These are phyloP conservation scores for Rhinolophus ferrumequinum DNA, from an alignment of 2,113 vertebrate species.

Conservation along the genomic window DNA sequence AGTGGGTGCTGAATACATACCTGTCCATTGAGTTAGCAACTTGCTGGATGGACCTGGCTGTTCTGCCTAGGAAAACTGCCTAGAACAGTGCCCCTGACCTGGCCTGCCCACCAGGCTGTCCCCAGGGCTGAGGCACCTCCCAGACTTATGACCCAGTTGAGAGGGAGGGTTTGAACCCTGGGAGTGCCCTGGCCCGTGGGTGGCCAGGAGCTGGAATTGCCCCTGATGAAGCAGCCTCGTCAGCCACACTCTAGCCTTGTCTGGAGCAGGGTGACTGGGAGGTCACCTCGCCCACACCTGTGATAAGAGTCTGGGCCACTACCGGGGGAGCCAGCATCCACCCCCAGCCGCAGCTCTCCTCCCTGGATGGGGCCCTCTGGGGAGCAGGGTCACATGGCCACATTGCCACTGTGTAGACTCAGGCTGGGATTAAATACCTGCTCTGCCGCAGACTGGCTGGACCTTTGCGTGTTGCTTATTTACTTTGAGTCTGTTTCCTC, in stretches of 20 bases:
- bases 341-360: background rate
- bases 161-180: background rate
- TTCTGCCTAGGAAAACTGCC: background rate
- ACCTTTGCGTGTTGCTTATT: background rate
- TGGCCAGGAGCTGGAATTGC: background rate
- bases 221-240: background rate
- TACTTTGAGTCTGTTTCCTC: background rate
- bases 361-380: background rate
- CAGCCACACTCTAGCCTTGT: background rate
- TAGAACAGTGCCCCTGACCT: background rate
- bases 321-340: accelerated
- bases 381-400: background rate
- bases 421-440: background rate
- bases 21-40: background rate
- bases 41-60: background rate
- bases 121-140: background rate
- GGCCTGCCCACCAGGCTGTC: background rate
- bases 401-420: background rate
- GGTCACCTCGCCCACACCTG: background rate
- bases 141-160: background rate
- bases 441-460: no score
- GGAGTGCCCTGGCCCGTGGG: background rate
- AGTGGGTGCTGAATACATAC: background rate
- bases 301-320: background rate
- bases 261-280: background rate